Percentiles rank a stretch among this genome's conserved stretches.
Conservation (phyloP, 2,113 vertebrate species). For the Polypterus senegalus region DNA sequence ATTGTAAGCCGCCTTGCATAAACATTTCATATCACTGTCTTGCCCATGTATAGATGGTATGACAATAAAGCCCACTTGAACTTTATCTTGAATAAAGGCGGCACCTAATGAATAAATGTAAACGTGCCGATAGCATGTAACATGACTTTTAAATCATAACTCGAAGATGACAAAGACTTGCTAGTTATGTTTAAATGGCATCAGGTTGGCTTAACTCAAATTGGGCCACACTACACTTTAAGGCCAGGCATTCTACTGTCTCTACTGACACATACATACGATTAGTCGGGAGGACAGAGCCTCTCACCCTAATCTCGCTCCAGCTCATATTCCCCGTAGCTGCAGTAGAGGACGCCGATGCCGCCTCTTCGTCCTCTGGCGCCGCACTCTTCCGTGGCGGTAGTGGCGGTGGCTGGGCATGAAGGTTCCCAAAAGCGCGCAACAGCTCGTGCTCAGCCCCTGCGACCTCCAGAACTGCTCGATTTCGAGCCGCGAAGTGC, state of each 20-base stretch:
- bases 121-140: too few relatives aligned
- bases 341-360: neutral
- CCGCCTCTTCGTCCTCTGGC: slow-evolving; percentile 28
- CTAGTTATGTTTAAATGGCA: too few relatives aligned
- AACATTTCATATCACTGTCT: too few relatives aligned
- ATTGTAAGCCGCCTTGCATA: too few relatives aligned
- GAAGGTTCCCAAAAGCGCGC: slow-evolving; percentile 42
- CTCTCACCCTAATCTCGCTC: slow-evolving; percentile 35
- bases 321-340: neutral
- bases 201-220: too few relatives aligned
- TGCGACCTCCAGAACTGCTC: slow-evolving; percentile 21
- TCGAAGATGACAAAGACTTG: too few relatives aligned
- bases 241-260: neutral
- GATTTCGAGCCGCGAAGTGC: slow-evolving; percentile 47
- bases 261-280: neutral
- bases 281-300: neutral
- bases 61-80: too few relatives aligned
- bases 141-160: too few relatives aligned
- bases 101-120: too few relatives aligned
- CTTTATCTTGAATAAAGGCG: too few relatives aligned
- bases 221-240: too few relatives aligned
- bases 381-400: slow-evolving; percentile 33
- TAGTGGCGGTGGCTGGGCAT: slow-evolving; percentile 42
- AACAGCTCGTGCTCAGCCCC: slow-evolving; percentile 46
- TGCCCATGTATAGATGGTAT: too few relatives aligned